phyloP scores from a whole-genome alignment of 1,140 invertebrate genomes.

The Subanguina moxae region DNA sequence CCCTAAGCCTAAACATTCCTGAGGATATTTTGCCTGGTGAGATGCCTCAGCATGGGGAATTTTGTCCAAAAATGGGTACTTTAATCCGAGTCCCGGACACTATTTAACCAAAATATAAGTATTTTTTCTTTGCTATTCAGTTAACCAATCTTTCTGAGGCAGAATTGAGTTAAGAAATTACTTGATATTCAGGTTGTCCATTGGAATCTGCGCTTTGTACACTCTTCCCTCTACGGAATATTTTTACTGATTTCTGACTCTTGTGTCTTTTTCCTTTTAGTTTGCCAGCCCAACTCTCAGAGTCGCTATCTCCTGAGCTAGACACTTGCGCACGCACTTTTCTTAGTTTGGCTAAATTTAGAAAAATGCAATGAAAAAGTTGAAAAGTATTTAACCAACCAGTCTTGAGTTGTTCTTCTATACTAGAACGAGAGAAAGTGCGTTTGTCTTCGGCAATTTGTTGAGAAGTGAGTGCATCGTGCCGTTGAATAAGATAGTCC shows the following conservation, averaged over 20 bases:
- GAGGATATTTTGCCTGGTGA: too few species aligned
- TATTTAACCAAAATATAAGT: too few species aligned
- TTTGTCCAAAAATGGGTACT: too few species aligned
- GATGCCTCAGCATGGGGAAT: too few species aligned
- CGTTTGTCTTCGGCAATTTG: constrained; percentile 33
- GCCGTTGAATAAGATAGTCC: constrained; percentile 40
- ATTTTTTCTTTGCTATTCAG: too few species aligned
- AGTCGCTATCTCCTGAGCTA: constrained; percentile 2
- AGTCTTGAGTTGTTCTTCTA: constrained; percentile 43
- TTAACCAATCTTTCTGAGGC: too few species aligned
- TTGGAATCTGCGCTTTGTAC: constrained; percentile 1
- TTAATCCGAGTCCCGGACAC: too few species aligned
- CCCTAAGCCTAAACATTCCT: too few species aligned
- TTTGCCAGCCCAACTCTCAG: constrained; percentile 7
- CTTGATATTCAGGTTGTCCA: too few species aligned
- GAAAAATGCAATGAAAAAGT: too few species aligned
- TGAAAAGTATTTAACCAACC: constrained; percentile 18
- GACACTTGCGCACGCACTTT: constrained; percentile 18
- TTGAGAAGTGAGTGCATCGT: constrained; percentile 15
- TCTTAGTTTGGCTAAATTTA: constrained; percentile 35
- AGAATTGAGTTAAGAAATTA: background rate
- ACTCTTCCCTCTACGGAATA: constrained; percentile 15
- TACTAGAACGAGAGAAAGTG: constrained; percentile 21
- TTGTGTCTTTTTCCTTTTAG: background rate
- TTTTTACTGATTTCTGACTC: background rate